phyloP scores from a whole-genome alignment of 2,888 invertebrate species.

The Phania funesta region DNA sequence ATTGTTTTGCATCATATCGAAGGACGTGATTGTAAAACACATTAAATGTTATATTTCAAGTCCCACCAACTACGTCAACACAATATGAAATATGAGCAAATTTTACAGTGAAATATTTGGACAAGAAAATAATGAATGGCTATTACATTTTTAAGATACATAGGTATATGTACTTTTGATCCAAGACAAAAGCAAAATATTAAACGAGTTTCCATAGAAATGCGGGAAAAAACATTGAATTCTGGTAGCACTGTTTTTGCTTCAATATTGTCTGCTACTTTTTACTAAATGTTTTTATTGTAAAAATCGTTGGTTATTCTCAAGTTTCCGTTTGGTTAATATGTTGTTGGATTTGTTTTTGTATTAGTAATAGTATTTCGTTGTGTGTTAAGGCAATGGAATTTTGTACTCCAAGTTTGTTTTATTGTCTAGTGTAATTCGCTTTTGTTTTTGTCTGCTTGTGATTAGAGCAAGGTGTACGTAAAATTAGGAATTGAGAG shows the following conservation, averaged over 20 bases:
- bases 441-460: slow-evolving; percentile 22
- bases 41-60: too few species aligned
- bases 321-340: background rate
- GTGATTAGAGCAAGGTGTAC: slow-evolving; percentile 40
- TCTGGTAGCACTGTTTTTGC: slow-evolving; percentile 26
- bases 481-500: background rate
- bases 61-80: too few species aligned
- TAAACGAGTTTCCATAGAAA: too few species aligned
- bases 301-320: slow-evolving; percentile 7
- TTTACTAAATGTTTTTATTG: background rate
- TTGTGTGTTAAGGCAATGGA: background rate
- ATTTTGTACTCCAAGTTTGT: slow-evolving; percentile 35
- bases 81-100: too few species aligned
- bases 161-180: too few species aligned
- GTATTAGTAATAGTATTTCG: background rate
- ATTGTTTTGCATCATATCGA: too few species aligned
- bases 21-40: too few species aligned
- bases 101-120: too few species aligned
- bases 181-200: too few species aligned
- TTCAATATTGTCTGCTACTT: background rate
- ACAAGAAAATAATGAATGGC: too few species aligned
- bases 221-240: background rate
- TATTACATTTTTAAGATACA: too few species aligned
- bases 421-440: slow-evolving; percentile 45
- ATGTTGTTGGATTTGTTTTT: slow-evolving; percentile 5